Conservation (phyloP, 2,797 vertebrate genomes). For the Rhabdomys pumilio region DNA sequence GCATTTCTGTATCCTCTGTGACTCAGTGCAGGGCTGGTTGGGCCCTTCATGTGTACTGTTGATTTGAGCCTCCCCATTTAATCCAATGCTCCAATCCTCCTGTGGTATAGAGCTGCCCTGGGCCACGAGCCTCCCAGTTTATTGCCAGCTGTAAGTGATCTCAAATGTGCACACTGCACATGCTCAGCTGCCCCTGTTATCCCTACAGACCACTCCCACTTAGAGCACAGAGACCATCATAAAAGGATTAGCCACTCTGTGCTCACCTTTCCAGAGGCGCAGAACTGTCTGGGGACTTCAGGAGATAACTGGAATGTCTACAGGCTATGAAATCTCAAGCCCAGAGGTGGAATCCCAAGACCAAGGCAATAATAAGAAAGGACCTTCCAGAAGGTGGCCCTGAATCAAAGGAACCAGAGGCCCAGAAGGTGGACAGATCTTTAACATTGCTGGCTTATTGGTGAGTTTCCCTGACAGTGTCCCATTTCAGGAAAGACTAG, state of each 20-base stretch:
- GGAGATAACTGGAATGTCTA: not conserved
- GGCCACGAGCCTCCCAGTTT: not conserved
- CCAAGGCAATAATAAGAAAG: not conserved
- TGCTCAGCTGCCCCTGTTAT: not conserved
- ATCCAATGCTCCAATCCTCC: not conserved
- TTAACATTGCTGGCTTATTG: not conserved
- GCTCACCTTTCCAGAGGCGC: not conserved
- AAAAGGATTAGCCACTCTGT: not conserved
- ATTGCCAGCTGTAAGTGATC: not conserved
- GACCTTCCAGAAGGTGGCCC: not conserved
- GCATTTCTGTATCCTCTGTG: not conserved
- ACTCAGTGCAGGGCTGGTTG: not conserved
- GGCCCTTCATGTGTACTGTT: conserved; percentile 27
- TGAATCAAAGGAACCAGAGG: not conserved
- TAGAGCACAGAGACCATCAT: not conserved
- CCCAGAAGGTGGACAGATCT: not conserved
- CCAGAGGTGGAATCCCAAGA: not conserved
- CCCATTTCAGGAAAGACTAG: not conserved
- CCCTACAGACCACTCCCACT: not conserved
- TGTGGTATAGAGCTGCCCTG: not conserved
- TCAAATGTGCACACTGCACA: rapidly evolving
- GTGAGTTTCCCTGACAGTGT: not conserved
- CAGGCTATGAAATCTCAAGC: not conserved
- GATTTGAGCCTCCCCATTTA: conserved; percentile 63
- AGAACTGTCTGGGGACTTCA: not conserved